These are phyloP conservation scores for Pipa parva DNA, from an alignment of 2,113 vertebrate species.

Conservation along the genomic window DNA sequence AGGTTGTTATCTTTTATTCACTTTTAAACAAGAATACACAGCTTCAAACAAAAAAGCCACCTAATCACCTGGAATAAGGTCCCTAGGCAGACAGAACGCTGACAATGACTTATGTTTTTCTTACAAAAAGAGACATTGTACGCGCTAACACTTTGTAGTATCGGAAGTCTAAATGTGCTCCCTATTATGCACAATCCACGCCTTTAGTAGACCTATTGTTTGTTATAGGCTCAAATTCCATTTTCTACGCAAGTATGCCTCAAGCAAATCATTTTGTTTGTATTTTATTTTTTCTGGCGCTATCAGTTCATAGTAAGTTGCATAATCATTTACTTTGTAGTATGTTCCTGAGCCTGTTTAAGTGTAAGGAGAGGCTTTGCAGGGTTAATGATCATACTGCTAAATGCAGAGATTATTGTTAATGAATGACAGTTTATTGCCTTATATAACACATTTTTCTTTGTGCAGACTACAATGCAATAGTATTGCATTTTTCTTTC, in stretches of 20 bases:
- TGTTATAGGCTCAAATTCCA: constrained; percentile 2
- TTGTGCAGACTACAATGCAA: neutral
- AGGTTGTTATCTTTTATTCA: too few species aligned
- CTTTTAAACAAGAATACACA: too few species aligned
- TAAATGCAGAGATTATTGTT: constrained; percentile 14
- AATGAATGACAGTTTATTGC: constrained; percentile 26
- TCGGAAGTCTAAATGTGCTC: constrained; percentile 27
- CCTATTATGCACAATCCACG: constrained; percentile 14
- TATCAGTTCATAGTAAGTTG: constrained; percentile 31
- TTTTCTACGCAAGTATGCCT: neutral
- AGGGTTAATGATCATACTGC: constrained; percentile 15
- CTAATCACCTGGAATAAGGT: too few species aligned
- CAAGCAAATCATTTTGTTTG: constrained; percentile 10
- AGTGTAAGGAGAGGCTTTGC: constrained; percentile 24
- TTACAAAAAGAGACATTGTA: too few species aligned
- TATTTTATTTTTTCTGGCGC: constrained; percentile 9
- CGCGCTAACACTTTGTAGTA: constrained; percentile 3
- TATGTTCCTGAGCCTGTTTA: constrained; percentile 20
- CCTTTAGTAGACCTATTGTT: constrained; percentile 19
- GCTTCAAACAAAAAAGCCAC: too few species aligned
- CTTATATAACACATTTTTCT: constrained; percentile 18
- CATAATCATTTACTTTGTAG: constrained; percentile 42
- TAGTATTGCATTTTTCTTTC: neutral
- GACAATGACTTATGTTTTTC: too few species aligned
- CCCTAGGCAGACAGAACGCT: too few species aligned